phyloP scores from a whole-genome alignment of 2,888 invertebrate genomes.

The Dorcus parallelipipedus region DNA sequence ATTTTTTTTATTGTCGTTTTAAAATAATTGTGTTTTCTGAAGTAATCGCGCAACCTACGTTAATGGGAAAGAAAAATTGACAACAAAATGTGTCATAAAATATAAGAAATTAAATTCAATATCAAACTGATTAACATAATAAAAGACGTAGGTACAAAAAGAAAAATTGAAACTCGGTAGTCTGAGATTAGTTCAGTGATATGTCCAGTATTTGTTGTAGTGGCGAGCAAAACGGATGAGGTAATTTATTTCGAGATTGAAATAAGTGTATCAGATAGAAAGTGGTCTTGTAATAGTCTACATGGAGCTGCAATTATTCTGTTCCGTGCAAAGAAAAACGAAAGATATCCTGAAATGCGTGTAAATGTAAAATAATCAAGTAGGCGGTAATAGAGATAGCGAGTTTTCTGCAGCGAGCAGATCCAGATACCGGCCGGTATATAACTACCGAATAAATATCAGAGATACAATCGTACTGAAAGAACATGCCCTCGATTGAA shows the following conservation, averaged over 20 bases:
- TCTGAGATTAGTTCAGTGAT: background rate
- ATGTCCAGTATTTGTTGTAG: background rate
- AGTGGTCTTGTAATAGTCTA: conserved; percentile 3
- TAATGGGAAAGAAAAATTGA: too few species aligned
- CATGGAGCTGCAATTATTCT: conserved; percentile 14
- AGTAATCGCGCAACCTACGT: too few species aligned
- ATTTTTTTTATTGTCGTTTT: too few species aligned
- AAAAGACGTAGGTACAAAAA: too few species aligned
- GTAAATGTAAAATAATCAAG: conserved; percentile 49
- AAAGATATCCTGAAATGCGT: conserved; percentile 38
- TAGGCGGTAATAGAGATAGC: conserved; percentile 48
- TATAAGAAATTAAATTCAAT: too few species aligned
- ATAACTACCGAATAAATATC: conserved; percentile 51
- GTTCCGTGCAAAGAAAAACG: conserved; percentile 25
- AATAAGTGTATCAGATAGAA: conserved; percentile 12
- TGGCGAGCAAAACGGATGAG: conserved; percentile 4
- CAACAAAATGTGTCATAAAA: too few species aligned
- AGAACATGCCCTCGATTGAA: conserved; percentile 48
- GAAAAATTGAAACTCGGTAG: too few species aligned
- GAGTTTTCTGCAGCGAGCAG: conserved; percentile 40
- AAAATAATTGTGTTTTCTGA: too few species aligned
- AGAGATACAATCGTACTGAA: conserved; percentile 45
- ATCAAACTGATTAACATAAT: too few species aligned
- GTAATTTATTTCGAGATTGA: conserved; percentile 16
- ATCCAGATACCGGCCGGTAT: conserved; percentile 44